These are phyloP conservation scores for Limonius californicus DNA, from an alignment of 1,140 invertebrate genomes.

Conservation along the genomic window DNA sequence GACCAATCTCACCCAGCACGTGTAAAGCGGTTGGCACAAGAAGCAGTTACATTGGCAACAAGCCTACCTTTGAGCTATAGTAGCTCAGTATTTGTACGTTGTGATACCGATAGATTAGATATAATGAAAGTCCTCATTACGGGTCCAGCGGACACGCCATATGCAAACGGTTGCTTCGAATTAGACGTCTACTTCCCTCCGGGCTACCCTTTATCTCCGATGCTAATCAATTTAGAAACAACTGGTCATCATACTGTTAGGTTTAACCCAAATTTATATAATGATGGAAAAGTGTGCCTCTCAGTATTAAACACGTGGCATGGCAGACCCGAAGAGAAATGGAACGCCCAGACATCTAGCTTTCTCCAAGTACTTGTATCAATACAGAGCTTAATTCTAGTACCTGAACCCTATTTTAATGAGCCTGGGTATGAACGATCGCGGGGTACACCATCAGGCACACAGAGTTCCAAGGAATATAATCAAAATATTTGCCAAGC, in stretches of 20 bases:
- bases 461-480: slow-evolving; percentile 86
- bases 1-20: slow-evolving; percentile 80
- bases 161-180: slow-evolving; percentile 85
- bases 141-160: slow-evolving; percentile 83
- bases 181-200: slow-evolving; percentile 90
- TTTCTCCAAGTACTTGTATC: slow-evolving; percentile 95
- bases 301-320: slow-evolving; percentile 97
- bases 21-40: slow-evolving; percentile 90
- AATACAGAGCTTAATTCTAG: slow-evolving; percentile 93
- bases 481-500: slow-evolving; percentile 95
- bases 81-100: slow-evolving; percentile 93
- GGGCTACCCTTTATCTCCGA: slow-evolving; percentile 77
- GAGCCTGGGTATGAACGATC: slow-evolving; percentile 95
- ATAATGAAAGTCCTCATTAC: slow-evolving; percentile 96
- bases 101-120: slow-evolving; percentile 89
- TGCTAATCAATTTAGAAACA: slow-evolving; percentile 90
- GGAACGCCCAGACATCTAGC: slow-evolving; percentile 95
- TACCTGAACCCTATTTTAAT: slow-evolving; percentile 97
- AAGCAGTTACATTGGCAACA: slow-evolving; percentile 92
- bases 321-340: slow-evolving; percentile 96
- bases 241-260: slow-evolving; percentile 90
- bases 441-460: slow-evolving; percentile 82
- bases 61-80: slow-evolving; percentile 89
- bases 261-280: slow-evolving; percentile 97
- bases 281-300: slow-evolving; percentile 95